Evolutionary conservation across 2,888 invertebrate species (phyloP), one percentile per base, ranked within the genome.

Genomic region (Phoenoteleia sp.): DNA sequence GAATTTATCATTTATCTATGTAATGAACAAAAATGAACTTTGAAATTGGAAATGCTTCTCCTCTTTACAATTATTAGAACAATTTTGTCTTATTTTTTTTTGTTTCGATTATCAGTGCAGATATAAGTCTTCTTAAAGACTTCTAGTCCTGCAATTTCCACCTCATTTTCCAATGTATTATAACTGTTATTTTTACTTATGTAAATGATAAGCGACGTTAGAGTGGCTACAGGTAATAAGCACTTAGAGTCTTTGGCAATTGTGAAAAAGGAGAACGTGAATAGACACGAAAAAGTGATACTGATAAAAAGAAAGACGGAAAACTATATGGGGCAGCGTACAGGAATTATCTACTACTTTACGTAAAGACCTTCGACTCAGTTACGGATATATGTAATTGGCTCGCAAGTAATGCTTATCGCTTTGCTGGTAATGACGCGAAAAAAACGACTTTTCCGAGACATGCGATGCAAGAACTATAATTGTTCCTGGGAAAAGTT

Each of bases 351-450:
- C 81, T 87, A 85, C 86, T 62, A 79, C 71, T 87, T 84, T 87
- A 80, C 81, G 85, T 84, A 84, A 87, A 87, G 81, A 72, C 87
- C 87, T 87, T 84, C 81, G 76, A 76, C 87, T 84, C 71, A 62
- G 75, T 81, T 84, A 69, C 76, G 80, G 76, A 86, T 84, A 77
- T 80, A 83, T 84, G 81, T 89, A 90, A 90, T 90, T 87, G 86
- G 85, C 86, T 85, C 84, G 87, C 88, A 87, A 88, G 84, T 85
- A 87, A 89, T 87, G 87, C 88, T 91, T 91, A 91, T 91, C 91
- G 86, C 87, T 71, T 79, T 79, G 86, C 86, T 86, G 86, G 89
- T 89, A 90, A 87, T 87, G 87, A 88, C 83, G 82, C 85, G 72
- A 85, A 87, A 82, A 84, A 72, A 84, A 81, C 77, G 79, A 85